Conservation (phyloP, 2,888 invertebrate species). For the Corythucha ciliata region DNA sequence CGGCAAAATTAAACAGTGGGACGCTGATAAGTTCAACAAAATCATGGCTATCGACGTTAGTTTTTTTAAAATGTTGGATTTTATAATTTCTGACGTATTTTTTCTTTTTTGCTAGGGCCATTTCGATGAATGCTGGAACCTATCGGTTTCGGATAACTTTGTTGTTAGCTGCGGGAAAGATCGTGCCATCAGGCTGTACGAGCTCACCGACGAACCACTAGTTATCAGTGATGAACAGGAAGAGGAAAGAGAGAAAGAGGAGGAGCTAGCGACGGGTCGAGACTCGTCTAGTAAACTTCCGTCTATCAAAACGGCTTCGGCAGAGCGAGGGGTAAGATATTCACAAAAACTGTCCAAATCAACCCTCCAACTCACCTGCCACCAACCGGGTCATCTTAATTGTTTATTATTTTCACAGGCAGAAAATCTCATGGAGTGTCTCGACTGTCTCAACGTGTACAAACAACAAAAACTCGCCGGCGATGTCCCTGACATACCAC, state of each 20-base stretch:
- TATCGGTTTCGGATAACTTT: conserved; percentile 69
- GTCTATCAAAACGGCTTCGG: conserved; percentile 76
- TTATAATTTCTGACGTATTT: not conserved
- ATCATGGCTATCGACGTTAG: conserved; percentile 76
- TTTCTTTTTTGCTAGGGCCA: conserved; percentile 56
- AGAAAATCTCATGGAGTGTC: conserved; percentile 83
- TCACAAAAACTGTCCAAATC: not conserved
- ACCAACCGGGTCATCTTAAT: not conserved
- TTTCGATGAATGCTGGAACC: conserved; percentile 63
- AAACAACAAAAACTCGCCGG: conserved; percentile 46
- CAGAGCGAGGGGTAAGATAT: conserved; percentile 69
- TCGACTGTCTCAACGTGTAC: conserved; percentile 64
- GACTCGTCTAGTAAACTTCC: conserved; percentile 54
- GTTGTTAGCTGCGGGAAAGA: conserved; percentile 77
- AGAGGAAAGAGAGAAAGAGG: conserved; percentile 65
- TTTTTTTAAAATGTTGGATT: conserved; percentile 28
- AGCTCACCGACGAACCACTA: conserved; percentile 77
- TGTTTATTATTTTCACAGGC: conserved; percentile 46
- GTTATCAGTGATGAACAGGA: conserved; percentile 90
- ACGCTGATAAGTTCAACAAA: conserved; percentile 82
- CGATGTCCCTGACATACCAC: conserved; percentile 50
- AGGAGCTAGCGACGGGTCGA: conserved; percentile 64
- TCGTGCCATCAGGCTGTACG: conserved; percentile 73
- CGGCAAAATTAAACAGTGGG: conserved; percentile 93
- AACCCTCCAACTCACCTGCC: not conserved